Conservation (phyloP, 2,888 invertebrate genomes). For the Psylliodes chrysocephalus region DNA sequence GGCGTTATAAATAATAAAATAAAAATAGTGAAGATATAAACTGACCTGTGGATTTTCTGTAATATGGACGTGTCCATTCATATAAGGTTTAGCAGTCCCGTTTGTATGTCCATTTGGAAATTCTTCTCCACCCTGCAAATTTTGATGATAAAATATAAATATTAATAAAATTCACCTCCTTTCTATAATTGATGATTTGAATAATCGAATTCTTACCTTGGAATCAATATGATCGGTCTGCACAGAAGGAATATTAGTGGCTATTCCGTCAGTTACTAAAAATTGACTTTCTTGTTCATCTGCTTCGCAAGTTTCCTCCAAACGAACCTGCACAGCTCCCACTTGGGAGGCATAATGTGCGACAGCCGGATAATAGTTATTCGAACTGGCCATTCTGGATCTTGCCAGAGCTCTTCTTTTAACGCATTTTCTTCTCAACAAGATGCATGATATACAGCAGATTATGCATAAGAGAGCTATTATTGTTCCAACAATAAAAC, state of each 20-base stretch:
- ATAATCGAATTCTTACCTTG: slow-evolving; percentile 66
- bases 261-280: slow-evolving; percentile 56
- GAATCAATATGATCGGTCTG: slow-evolving; percentile 66
- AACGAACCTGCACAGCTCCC: slow-evolving; percentile 52
- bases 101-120: slow-evolving; percentile 67
- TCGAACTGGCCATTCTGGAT: slow-evolving; percentile 50
- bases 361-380: slow-evolving; percentile 54
- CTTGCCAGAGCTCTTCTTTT: slow-evolving; percentile 53
- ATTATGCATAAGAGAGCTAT: slow-evolving; percentile 64
- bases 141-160: no score
- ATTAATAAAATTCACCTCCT: no score
- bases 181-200: no score
- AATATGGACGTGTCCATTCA: slow-evolving; percentile 69
- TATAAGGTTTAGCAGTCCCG: slow-evolving; percentile 64
- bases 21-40: no score
- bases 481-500: slow-evolving; percentile 61
- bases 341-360: slow-evolving; percentile 53
- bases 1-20: no score
- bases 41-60: slow-evolving; percentile 77
- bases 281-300: slow-evolving; percentile 62
- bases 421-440: slow-evolving; percentile 64
- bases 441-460: slow-evolving; percentile 63
- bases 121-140: slow-evolving; percentile 61
- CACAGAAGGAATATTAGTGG: slow-evolving; percentile 56
- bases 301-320: slow-evolving; percentile 52